Evolutionary conservation across 2,888 invertebrate species (phyloP).

Genomic region (Epirrhoe tristata): DNA sequence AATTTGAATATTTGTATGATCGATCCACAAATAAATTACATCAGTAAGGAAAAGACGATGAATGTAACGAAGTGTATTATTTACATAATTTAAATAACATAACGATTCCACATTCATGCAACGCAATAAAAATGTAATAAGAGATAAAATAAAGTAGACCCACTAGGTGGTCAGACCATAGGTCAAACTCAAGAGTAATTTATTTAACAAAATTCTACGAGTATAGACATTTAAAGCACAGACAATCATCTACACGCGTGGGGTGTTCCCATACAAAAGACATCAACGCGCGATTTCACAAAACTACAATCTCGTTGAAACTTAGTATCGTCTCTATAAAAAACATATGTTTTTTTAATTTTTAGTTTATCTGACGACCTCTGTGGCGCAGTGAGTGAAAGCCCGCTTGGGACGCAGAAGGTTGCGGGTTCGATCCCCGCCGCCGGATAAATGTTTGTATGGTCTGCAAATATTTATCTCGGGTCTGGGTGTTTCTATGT

Average conservation of each 20-base stretch:
- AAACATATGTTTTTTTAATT: too few relatives aligned
- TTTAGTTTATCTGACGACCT: too few relatives aligned
- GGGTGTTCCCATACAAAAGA: conserved; percentile 43
- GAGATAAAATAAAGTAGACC: neutral
- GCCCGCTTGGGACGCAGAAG: too few relatives aligned
- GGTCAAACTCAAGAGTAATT: neutral
- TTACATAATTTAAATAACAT: conserved; percentile 5
- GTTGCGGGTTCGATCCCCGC: too few relatives aligned
- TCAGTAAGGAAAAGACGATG: neutral
- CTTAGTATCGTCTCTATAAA: too few relatives aligned
- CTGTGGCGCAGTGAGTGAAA: too few relatives aligned
- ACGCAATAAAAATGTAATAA: neutral
- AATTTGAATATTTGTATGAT: neutral
- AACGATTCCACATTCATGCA: neutral
- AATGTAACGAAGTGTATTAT: neutral
- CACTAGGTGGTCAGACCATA: neutral
- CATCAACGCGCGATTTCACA: conserved; percentile 47
- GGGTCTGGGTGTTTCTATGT: too few relatives aligned
- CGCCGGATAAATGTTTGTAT: too few relatives aligned
- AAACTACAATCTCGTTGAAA: too few relatives aligned
- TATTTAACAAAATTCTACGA: neutral
- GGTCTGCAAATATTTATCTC: too few relatives aligned
- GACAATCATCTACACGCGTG: too few relatives aligned
- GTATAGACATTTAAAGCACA: too few relatives aligned
- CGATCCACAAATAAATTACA: neutral